Conservation (phyloP, 1,140 invertebrate species). For the Spodoptera frugiperda region DNA sequence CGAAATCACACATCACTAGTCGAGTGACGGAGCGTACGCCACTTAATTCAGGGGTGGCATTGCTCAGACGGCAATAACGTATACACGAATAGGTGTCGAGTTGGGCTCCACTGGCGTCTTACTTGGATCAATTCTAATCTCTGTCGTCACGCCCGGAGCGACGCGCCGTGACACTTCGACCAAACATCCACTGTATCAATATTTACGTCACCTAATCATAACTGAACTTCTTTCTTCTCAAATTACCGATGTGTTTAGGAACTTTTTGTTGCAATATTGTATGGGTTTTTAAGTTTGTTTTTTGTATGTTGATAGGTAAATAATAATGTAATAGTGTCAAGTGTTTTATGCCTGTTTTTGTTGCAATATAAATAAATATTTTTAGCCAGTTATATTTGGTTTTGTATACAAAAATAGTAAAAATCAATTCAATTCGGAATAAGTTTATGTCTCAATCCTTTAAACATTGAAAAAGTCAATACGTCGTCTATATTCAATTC, state of each 20-base stretch:
- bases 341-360: too few relatives aligned
- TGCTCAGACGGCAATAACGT: constrained; percentile 67
- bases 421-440: neutral
- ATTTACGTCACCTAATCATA: constrained; percentile 60
- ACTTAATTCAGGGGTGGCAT: constrained; percentile 64
- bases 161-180: constrained; percentile 53
- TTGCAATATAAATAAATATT: too few relatives aligned
- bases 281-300: neutral
- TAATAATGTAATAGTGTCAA: neutral
- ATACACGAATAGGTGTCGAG: constrained; percentile 62
- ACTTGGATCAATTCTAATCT: constrained; percentile 68
- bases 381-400: too few relatives aligned
- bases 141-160: constrained; percentile 58
- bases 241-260: constrained; percentile 43
- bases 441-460: constrained; percentile 47
- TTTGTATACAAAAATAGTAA: too few relatives aligned
- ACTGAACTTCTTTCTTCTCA: constrained; percentile 51
- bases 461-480: constrained; percentile 67
- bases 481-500: constrained; percentile 80
- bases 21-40: constrained; percentile 50
- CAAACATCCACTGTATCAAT: constrained; percentile 51
- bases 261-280: constrained; percentile 20
- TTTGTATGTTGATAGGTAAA: neutral
- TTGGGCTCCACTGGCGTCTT: constrained; percentile 53
- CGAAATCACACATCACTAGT: constrained; percentile 46